Percentiles rank a stretch among this genome's conserved stretches.
Conservation (phyloP, 2,888 invertebrate species). For the Limnephilus auricula region DNA sequence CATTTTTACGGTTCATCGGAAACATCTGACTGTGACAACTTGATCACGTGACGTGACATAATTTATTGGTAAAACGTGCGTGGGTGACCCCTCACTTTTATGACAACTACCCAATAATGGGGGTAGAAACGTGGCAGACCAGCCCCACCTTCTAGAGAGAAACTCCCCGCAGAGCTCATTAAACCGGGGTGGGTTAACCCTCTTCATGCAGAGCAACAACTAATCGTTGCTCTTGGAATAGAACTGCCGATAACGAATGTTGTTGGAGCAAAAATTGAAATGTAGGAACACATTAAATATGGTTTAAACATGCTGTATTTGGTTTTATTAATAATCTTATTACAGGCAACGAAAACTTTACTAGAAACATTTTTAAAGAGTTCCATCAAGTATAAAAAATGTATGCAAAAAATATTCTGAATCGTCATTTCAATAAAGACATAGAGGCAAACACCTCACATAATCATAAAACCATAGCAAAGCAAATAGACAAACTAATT, state of each 20-base stretch:
- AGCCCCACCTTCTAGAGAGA: neutral
- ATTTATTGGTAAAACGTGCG: neutral
- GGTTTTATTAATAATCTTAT: neutral
- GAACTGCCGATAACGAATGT: neutral
- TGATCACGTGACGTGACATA: neutral
- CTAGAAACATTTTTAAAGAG: neutral
- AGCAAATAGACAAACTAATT: too few relatives aligned
- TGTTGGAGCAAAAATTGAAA: neutral
- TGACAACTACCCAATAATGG: neutral
- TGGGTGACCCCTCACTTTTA: slow-evolving; percentile 19
- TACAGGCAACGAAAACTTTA: neutral
- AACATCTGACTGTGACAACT: neutral
- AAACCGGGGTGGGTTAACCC: neutral
- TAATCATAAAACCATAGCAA: too few relatives aligned
- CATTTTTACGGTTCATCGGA: neutral
- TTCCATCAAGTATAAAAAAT: too few relatives aligned
- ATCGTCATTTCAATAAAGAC: too few relatives aligned
- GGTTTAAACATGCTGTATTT: neutral
- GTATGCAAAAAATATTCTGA: too few relatives aligned
- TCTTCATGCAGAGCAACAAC: neutral
- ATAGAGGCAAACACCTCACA: too few relatives aligned
- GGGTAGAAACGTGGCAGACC: neutral
- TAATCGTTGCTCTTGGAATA: neutral
- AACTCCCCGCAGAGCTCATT: neutral
- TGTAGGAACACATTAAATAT: neutral